Percentiles rank a stretch among this genome's conserved stretches.
Evolutionary conservation across 2,797 vertebrate genomes (phyloP).

Genomic region (Balearica regulorum): DNA sequence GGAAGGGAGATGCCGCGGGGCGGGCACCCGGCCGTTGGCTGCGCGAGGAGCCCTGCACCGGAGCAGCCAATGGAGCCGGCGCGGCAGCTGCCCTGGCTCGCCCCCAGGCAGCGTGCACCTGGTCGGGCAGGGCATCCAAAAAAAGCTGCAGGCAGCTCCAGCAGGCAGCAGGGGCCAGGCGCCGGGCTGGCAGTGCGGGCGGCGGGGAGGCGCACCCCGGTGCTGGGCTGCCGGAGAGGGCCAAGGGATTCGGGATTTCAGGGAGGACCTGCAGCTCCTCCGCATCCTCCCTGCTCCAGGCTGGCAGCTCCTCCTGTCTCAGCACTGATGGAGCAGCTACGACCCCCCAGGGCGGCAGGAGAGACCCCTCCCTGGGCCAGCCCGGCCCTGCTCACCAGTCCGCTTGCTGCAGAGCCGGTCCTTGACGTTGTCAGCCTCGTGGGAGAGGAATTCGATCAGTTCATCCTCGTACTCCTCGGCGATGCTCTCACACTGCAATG

Average conservation of each 20-base stretch:
- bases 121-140: background rate
- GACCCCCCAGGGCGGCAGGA: background rate
- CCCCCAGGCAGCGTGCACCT: background rate
- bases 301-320: rapidly evolving
- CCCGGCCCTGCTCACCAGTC: slow-evolving; percentile 78
- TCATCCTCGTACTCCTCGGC: slow-evolving; percentile 95
- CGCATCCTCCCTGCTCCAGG: background rate
- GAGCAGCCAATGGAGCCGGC: background rate
- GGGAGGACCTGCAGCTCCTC: no score
- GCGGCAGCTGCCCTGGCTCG: background rate
- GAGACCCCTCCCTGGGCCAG: rapidly evolving
- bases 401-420: slow-evolving; percentile 95
- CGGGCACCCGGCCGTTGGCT: background rate
- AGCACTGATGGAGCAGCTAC: rapidly evolving
- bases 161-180: background rate
- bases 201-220: background rate
- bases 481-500: slow-evolving; percentile 90
- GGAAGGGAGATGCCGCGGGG: background rate
- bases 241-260: rapidly evolving
- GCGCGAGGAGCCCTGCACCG: background rate
- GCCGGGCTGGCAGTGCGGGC: background rate
- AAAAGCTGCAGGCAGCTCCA: background rate
- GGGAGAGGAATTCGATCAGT: slow-evolving; percentile 92
- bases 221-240: rapidly evolving
- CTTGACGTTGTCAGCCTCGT: slow-evolving; percentile 90